phyloP scores from a whole-genome alignment of 2,888 invertebrate species.

The Myopa tessellatipennis region DNA sequence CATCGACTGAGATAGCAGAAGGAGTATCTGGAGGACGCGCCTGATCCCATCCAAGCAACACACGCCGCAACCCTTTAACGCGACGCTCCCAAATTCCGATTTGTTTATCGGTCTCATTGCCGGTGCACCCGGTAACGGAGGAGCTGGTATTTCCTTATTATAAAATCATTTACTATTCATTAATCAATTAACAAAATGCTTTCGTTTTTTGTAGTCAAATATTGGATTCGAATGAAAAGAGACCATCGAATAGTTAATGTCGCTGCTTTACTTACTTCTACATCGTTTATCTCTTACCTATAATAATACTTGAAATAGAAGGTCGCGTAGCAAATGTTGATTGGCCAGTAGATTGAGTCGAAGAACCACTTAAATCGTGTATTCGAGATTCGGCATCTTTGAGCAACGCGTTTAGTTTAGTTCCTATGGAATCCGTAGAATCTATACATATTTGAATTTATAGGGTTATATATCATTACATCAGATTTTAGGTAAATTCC shows the following conservation, averaged over 20 bases:
- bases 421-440: constrained; percentile 76
- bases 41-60: constrained; percentile 90
- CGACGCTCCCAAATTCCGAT: constrained; percentile 88
- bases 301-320: constrained; percentile 72
- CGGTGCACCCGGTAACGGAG: constrained; percentile 77
- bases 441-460: constrained; percentile 49
- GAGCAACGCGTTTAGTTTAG: constrained; percentile 80
- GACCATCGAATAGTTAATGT: background rate
- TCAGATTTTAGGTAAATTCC: background rate
- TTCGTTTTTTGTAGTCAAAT: too few species aligned
- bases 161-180: background rate
- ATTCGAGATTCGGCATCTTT: constrained; percentile 87
- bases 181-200: too few species aligned
- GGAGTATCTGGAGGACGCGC: constrained; percentile 85
- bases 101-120: constrained; percentile 83
- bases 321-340: constrained; percentile 67
- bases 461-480: background rate
- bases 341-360: constrained; percentile 63
- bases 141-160: constrained; percentile 65
- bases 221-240: background rate
- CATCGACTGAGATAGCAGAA: constrained; percentile 79
- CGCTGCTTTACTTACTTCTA: background rate
- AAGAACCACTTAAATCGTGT: constrained; percentile 77
- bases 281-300: constrained; percentile 62
- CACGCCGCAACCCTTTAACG: constrained; percentile 70